Conservation (phyloP, 2,797 vertebrate genomes). For the Paedocypris micromegethes region DNA sequence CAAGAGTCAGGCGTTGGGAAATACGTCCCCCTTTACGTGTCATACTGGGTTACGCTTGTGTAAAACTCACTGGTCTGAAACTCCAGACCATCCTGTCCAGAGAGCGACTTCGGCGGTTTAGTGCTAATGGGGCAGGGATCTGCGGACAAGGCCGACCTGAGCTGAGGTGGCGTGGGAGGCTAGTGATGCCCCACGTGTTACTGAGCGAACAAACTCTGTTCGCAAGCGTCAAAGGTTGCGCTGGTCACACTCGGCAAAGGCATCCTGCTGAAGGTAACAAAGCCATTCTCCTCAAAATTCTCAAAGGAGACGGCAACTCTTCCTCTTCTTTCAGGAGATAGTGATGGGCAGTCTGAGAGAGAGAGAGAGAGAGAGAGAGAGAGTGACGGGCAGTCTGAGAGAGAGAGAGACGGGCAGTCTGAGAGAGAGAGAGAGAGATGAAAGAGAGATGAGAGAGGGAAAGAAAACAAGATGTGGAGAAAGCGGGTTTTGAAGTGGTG, state of each 20-base stretch:
- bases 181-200: constrained; percentile 83
- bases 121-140: constrained; percentile 71
- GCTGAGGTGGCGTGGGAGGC: constrained; percentile 86
- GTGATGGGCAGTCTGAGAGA: no score
- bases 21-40: constrained; percentile 52
- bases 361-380: no score
- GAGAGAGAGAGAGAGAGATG: no score
- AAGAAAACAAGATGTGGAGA: no score
- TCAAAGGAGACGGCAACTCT: constrained; percentile 80
- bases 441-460: no score
- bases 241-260: constrained; percentile 82
- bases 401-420: no score
- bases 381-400: no score
- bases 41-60: constrained; percentile 57
- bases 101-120: constrained; percentile 86
- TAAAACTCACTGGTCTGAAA: constrained; percentile 68
- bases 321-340: constrained; percentile 83
- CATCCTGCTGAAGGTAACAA: constrained; percentile 83
- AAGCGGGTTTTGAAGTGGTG: background rate
- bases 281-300: constrained; percentile 76
- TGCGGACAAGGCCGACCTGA: constrained; percentile 73
- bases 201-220: constrained; percentile 73
- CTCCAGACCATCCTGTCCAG: constrained; percentile 86
- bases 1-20: constrained; percentile 53
- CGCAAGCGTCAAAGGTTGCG: constrained; percentile 74